Base-by-base conservation (phyloP, 2,888 invertebrate species). In the Zhuqinia jingwanae region DNA sequence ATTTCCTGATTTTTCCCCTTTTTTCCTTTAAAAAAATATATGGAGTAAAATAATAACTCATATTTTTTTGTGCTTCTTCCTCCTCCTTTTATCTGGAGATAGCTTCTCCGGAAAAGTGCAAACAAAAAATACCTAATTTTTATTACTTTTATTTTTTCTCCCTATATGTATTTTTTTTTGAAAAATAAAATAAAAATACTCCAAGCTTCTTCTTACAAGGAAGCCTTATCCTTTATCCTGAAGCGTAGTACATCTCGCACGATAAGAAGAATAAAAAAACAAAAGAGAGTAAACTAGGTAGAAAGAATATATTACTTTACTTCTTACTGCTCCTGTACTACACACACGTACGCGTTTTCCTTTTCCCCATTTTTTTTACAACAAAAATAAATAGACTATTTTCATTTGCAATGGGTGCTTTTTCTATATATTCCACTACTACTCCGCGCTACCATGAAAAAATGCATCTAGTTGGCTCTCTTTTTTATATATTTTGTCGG, bases 401-500 rank as follows among this genome's bases (percentile, higher is more conserved):
- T 36, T 36, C 36, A 36, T 42, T 70, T 70, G 45, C 70, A 20
- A 47, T 70, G 47, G 70, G 70, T 47, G 3, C 36, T 8, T 36
- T 36, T 36, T 36, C 8, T 36, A 36, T 36, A 36, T 53, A 3
- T 13, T 13, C 53, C 3, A 53, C 3, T 6, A n/a, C 3, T 6
- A 20, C 3, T 17, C n/a, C 5, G 20, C 5, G 36, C 36, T 36
- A 8, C 36, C 36, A 6, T 56, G 56, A 6, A 56, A 15, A 17
- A 20, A 56, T 6, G n/a, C 5, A 56, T 42, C 42, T 5, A 42
- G 42, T 70, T 20, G 15, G 17, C 15, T n/a, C n/a, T n/a, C n/a
- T n/a, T n/a, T n/a, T n/a, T n/a, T n/a, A n/a, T n/a, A n/a, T n/a
- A 15, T 63, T 73, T 76, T 30, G 47, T 75, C 53, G 58, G 25